These are phyloP conservation scores for Ondatra zibethicus DNA, from an alignment of 2,113 vertebrate species.

Conservation along the genomic window DNA sequence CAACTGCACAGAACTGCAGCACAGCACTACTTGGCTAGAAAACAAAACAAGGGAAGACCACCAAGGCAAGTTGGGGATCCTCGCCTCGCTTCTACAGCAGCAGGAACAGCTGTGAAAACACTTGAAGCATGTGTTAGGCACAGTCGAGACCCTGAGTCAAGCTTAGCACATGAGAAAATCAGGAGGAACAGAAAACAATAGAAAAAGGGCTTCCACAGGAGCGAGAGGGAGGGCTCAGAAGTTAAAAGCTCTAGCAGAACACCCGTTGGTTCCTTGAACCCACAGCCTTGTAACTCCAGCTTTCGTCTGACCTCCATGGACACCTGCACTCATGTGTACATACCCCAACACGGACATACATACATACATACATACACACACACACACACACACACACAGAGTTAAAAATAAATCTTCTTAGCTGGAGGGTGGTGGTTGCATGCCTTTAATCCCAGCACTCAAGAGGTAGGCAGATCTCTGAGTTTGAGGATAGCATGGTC, in stretches of 20 bases:
- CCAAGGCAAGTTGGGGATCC: neutral
- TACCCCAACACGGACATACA: no score
- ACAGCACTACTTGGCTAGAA: neutral
- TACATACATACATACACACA: neutral
- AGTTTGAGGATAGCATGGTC: neutral
- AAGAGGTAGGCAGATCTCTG: neutral
- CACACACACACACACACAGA: no score
- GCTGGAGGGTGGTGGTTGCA: neutral
- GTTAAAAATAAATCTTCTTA: neutral
- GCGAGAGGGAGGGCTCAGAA: neutral
- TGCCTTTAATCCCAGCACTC: neutral
- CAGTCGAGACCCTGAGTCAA: neutral
- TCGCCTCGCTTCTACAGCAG: neutral
- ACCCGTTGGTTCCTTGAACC: neutral
- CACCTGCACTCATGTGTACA: neutral
- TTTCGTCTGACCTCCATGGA: neutral
- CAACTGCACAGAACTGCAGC: neutral
- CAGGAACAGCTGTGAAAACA: neutral
- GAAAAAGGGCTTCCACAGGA: neutral
- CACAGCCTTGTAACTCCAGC: neutral
- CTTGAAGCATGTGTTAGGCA: neutral
- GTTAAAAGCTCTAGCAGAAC: neutral
- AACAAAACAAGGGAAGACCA: neutral
- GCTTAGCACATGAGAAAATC: neutral
- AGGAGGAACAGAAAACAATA: no score